Evolutionary conservation across 2,888 invertebrate species (phyloP), one percentile per base, ranked within the genome.

Genomic region (Ectemnius lituratus): DNA sequence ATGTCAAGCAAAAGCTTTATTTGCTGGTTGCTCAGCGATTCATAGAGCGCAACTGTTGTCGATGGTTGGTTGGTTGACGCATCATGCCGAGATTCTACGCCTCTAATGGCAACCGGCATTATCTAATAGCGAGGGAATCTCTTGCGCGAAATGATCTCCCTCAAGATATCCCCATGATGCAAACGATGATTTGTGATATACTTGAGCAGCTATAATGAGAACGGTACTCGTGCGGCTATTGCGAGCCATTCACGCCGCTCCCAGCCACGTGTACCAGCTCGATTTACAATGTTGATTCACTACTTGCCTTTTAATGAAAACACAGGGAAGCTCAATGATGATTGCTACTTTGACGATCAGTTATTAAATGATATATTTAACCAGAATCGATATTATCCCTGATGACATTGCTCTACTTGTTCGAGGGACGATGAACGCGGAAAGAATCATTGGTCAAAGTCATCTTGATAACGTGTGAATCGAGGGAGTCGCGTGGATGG

Each of bases 401-500:
- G 8, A 37, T 37, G 37, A 6, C 37, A 11, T 37, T 11, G 5
- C 11, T 37, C 8, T 37, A 37, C 1, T 37, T 37, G 23, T 0
- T 8, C 37, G 5, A 37, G 37, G 37, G 37, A 37, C 37, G 37
- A 37, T 37, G 37, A 62, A 64, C 58, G 47, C 37, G 13, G 28
- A 52, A 27, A 16, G 62, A 45, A 60, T 6, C 27, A 58, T 52
- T 46, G 62, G 62, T 66, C 62, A 61, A 46, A 20, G 60, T 66
- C 62, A 37, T 65, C 73, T 73, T 63, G 75, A 73, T 62, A 59
- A 47, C 59, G 16, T 20, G 52, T 2, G 46, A 73, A 70, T 73
- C 67, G 63, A 76, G 76, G 73, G 73, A 76, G 63, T 69, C 66
- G 46, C 23, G 47, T 28, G 68, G 0, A 46, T 27, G 70, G 63